Conservation (phyloP, 2,113 vertebrate genomes). For the Crypturellus undulatus region DNA sequence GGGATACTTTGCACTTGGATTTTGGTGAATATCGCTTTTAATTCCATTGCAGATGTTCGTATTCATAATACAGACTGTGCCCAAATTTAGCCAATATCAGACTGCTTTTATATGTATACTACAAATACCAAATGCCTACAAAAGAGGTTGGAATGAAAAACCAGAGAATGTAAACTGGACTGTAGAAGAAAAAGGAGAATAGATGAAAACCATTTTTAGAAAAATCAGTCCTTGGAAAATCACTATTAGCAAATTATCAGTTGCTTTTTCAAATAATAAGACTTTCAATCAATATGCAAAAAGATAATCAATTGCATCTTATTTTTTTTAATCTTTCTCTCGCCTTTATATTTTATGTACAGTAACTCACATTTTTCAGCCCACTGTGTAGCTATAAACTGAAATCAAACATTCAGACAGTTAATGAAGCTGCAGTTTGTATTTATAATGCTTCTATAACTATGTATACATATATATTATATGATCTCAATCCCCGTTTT, state of each 20-base stretch:
- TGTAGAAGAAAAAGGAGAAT: neutral
- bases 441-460: slow-evolving; percentile 61
- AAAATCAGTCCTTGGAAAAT: slow-evolving; percentile 28
- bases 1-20: slow-evolving; percentile 53
- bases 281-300: slow-evolving; percentile 49
- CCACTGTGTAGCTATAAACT: slow-evolving; percentile 36
- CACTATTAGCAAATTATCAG: slow-evolving; percentile 56
- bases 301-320: slow-evolving; percentile 58
- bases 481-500: slow-evolving; percentile 64
- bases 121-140: neutral
- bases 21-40: slow-evolving; percentile 66
- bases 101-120: slow-evolving; percentile 26
- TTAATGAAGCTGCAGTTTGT: slow-evolving; percentile 58
- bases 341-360: slow-evolving; percentile 48
- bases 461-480: slow-evolving; percentile 48
- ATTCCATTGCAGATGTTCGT: slow-evolving; percentile 67
- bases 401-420: slow-evolving; percentile 56
- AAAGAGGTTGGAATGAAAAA: neutral
- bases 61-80: slow-evolving; percentile 56
- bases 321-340: slow-evolving; percentile 64
- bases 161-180: slow-evolving; percentile 19
- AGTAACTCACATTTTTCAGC: slow-evolving; percentile 49
- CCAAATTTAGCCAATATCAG: slow-evolving; percentile 67
- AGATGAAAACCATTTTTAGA: slow-evolving; percentile 14
- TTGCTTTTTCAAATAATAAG: slow-evolving; percentile 47